These are phyloP conservation scores for Syndactyla subalaris DNA, from an alignment of 2,797 vertebrate species.

Conservation along the genomic window DNA sequence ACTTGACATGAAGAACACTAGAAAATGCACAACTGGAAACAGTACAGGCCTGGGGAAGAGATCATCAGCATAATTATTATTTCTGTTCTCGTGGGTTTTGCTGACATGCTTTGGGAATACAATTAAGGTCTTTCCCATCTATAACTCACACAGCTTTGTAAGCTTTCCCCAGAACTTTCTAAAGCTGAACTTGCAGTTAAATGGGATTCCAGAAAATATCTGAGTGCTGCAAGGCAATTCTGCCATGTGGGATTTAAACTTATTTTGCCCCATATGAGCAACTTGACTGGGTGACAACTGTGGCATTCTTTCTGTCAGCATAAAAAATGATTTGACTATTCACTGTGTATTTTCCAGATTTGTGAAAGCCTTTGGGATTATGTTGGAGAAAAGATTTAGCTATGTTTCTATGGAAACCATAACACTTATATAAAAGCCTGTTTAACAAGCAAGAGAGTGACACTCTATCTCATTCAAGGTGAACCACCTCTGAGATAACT, in stretches of 20 bases:
- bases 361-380: constrained; percentile 67
- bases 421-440: constrained; percentile 65
- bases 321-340: constrained; percentile 69
- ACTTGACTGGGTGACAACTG: constrained; percentile 50
- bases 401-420: constrained; percentile 78
- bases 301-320: constrained; percentile 58
- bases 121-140: neutral
- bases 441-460: constrained; percentile 71
- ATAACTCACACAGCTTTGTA: neutral
- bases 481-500: constrained; percentile 48
- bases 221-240: constrained; percentile 16
- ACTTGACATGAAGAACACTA: neutral
- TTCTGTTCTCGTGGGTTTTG: neutral
- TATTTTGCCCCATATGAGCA: constrained; percentile 26
- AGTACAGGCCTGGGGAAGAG: neutral
- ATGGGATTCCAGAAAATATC: neutral
- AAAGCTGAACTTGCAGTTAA: neutral
- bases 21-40: neutral
- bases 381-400: constrained; percentile 72
- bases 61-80: neutral
- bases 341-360: constrained; percentile 48
- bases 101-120: neutral
- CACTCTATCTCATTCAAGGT: constrained; percentile 69
- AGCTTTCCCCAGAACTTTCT: neutral
- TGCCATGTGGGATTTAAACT: constrained; percentile 32